Conservation (phyloP, 2,888 invertebrate species). For the Caenorhabditis sinica region DNA sequence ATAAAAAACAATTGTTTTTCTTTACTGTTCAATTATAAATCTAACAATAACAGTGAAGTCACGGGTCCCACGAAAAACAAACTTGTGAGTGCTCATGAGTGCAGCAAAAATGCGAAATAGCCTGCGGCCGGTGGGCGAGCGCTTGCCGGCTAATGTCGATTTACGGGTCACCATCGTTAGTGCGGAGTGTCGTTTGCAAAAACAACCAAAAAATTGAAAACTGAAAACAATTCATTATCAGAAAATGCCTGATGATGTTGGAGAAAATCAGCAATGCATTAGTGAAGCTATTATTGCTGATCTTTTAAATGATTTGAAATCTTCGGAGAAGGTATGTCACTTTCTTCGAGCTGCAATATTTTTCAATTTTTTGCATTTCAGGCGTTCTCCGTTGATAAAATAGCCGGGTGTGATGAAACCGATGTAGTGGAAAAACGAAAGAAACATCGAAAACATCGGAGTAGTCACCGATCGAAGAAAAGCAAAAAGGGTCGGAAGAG, state of each 20-base stretch:
- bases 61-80: conserved; percentile 31
- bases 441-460: conserved; percentile 33
- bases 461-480: conserved; percentile 55
- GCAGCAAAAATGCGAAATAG: conserved; percentile 6
- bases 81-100: conserved; percentile 19
- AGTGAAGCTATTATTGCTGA: conserved; percentile 63
- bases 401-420: conserved; percentile 40
- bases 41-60: conserved; percentile 27
- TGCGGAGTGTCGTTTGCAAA: conserved; percentile 51
- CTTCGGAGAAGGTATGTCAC: conserved; percentile 39
- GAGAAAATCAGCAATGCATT: not conserved
- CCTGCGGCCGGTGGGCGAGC: conserved; percentile 18
- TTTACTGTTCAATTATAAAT: not conserved
- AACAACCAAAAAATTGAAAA: not conserved
- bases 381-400: conserved; percentile 58
- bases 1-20: conserved; percentile 6
- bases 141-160: not conserved
- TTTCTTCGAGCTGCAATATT: not conserved
- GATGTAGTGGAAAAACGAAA: conserved; percentile 20
- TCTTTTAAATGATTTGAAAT: conserved; percentile 60
- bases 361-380: conserved; percentile 23
- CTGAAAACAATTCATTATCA: conserved; percentile 1
- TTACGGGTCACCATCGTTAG: conserved; percentile 27
- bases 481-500: conserved; percentile 38
- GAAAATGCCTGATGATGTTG: not conserved